These are phyloP conservation scores for Zophobas atratus DNA, from an alignment of 1,140 invertebrate genomes.

Conservation along the genomic window DNA sequence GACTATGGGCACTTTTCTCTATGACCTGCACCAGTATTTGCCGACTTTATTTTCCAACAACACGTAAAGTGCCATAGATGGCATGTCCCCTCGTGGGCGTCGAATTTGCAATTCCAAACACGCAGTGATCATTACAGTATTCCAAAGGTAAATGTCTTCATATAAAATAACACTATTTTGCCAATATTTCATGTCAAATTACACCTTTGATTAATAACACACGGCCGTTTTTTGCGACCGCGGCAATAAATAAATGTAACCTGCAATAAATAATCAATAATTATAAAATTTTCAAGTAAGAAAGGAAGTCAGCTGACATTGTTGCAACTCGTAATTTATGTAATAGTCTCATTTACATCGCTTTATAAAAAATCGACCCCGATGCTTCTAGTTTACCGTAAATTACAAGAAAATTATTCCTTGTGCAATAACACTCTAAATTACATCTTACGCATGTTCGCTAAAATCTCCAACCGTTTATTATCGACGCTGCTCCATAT, in stretches of 20 bases:
- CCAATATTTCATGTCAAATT: slow-evolving; percentile 40
- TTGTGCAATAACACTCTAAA: slow-evolving; percentile 16
- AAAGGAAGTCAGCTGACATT: slow-evolving; percentile 38
- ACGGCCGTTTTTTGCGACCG: slow-evolving; percentile 8
- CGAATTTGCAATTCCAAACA: slow-evolving; percentile 40
- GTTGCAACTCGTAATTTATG: slow-evolving; percentile 29
- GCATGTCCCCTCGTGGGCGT: slow-evolving; percentile 13
- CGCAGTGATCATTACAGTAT: slow-evolving; percentile 13
- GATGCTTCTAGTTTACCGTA: slow-evolving; percentile 33
- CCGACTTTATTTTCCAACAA: too few species aligned
- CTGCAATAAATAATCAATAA: slow-evolving; percentile 28
- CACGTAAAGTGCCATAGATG: background rate
- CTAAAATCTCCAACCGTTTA: slow-evolving; percentile 22
- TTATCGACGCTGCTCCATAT: slow-evolving; percentile 14
- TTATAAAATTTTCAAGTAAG: slow-evolving; percentile 39
- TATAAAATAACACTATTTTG: slow-evolving; percentile 17
- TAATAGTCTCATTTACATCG: slow-evolving; percentile 37
- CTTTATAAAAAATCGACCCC: slow-evolving; percentile 32
- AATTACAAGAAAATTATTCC: slow-evolving; percentile 32
- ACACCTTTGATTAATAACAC: slow-evolving; percentile 39
- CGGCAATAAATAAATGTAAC: slow-evolving; percentile 25
- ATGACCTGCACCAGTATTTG: too few species aligned
- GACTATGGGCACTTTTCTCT: too few species aligned
- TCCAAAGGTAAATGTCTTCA: slow-evolving; percentile 40
- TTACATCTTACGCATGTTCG: slow-evolving; percentile 22